Percentiles rank a stretch among this genome's conserved stretches.
phyloP scores from a whole-genome alignment of 2,888 invertebrate genomes.

The Azorinus chamasolen region DNA sequence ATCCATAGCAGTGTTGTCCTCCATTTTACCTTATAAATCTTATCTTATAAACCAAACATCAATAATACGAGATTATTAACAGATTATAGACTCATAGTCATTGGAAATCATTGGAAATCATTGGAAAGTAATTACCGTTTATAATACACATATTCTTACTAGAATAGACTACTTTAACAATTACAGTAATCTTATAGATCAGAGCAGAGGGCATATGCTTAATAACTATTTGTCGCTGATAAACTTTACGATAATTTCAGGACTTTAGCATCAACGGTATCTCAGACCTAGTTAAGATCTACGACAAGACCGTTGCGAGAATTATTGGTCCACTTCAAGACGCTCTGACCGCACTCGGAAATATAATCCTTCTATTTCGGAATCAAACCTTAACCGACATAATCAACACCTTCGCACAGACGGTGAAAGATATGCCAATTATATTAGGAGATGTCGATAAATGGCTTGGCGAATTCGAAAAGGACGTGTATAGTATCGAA shows the following conservation, averaged over 20 bases:
- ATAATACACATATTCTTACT: too few relatives aligned
- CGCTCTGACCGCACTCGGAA: constrained; percentile 49
- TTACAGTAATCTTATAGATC: too few relatives aligned
- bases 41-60: too few relatives aligned
- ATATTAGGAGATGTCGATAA: constrained; percentile 23
- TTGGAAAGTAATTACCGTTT: too few relatives aligned
- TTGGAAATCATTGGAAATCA: too few relatives aligned
- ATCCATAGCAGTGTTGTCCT: too few relatives aligned
- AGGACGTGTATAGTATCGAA: constrained; percentile 28
- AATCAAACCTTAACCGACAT: constrained; percentile 24
- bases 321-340: constrained; percentile 60
- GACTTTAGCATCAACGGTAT: constrained; percentile 69
- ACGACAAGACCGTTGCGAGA: constrained; percentile 60
- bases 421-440: constrained; percentile 36
- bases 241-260: constrained; percentile 48
- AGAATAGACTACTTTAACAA: too few relatives aligned
- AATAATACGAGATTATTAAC: too few relatives aligned
- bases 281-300: constrained; percentile 61
- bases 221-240: too few relatives aligned
- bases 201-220: too few relatives aligned
- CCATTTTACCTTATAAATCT: too few relatives aligned
- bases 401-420: constrained; percentile 19
- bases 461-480: constrained; percentile 21
- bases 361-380: constrained; percentile 55
- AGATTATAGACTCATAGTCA: too few relatives aligned